Percentiles rank a stretch among this genome's conserved stretches.
phyloP scores from a whole-genome alignment of 2,113 vertebrate species.

The Pterocles burchelli region DNA sequence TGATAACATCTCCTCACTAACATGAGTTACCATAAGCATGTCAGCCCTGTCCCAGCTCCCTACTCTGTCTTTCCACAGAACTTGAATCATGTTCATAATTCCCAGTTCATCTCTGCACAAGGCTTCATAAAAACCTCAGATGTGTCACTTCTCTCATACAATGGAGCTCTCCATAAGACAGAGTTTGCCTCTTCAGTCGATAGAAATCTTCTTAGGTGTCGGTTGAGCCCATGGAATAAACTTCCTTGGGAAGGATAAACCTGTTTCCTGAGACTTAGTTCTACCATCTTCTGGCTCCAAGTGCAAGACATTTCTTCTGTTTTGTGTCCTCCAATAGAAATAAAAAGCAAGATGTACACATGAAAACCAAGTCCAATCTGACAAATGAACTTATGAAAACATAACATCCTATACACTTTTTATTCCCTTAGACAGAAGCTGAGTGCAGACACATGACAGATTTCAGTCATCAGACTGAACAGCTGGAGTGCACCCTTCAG shows the following conservation, averaged over 20 bases:
- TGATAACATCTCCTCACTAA: not conserved
- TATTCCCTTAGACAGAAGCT: not conserved
- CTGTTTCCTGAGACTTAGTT: not conserved
- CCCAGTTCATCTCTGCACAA: not conserved
- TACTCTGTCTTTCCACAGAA: not conserved
- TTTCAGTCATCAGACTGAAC: not conserved
- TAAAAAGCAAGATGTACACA: not conserved
- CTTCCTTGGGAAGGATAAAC: not conserved
- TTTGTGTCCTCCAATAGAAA: not conserved
- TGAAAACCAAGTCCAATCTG: not conserved
- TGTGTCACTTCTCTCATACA: not conserved
- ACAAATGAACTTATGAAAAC: not conserved
- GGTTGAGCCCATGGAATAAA: not conserved
- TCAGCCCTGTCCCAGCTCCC: not conserved
- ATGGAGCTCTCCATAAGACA: not conserved
- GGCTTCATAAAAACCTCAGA: not conserved
- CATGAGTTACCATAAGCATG: not conserved
- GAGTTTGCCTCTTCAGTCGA: not conserved
- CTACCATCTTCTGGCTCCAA: not conserved
- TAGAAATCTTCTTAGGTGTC: not conserved
- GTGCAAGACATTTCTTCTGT: not conserved
- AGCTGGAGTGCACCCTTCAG: not conserved
- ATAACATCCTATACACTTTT: not conserved
- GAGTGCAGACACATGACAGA: not conserved
- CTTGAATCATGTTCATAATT: not conserved